Evolutionary conservation across 2,113 vertebrate genomes (phyloP).

Genomic region (Lathamus discolor): DNA sequence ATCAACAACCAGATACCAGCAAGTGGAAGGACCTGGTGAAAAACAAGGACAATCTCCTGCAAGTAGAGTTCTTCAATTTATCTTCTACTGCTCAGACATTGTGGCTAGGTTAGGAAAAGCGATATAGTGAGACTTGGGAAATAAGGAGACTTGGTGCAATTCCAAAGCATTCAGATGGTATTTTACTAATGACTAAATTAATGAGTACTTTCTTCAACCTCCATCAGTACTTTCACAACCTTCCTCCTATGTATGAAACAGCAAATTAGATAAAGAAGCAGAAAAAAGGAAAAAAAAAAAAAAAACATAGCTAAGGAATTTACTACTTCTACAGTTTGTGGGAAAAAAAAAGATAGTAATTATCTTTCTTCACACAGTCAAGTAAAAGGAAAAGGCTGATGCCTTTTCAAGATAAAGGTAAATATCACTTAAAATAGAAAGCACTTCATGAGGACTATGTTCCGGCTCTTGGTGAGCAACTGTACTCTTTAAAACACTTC

Average conservation of each 20-base stretch:
- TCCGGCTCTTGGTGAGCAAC: background rate
- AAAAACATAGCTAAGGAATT: background rate
- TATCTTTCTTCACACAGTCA: background rate
- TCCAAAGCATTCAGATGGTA: background rate
- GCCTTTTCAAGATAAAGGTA: background rate
- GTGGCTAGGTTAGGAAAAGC: background rate
- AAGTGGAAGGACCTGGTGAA: background rate
- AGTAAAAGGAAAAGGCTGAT: background rate
- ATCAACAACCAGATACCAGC: background rate
- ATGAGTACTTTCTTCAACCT: background rate
- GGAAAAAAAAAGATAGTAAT: background rate
- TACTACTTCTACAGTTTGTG: background rate
- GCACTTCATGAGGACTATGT: background rate
- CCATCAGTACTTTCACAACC: background rate
- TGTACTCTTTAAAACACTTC: background rate
- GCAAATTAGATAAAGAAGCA: background rate
- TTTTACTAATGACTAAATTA: background rate
- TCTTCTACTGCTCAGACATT: background rate
- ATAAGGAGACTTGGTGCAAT: background rate
- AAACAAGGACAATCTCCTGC: background rate
- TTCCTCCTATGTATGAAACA: background rate
- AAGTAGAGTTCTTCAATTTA: background rate
- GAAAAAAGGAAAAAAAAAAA: background rate
- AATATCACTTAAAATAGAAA: background rate
- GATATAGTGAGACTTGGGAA: background rate